These are phyloP conservation scores for Telmatherina bonti DNA, from an alignment of 2,797 vertebrate genomes.

Conservation along the genomic window DNA sequence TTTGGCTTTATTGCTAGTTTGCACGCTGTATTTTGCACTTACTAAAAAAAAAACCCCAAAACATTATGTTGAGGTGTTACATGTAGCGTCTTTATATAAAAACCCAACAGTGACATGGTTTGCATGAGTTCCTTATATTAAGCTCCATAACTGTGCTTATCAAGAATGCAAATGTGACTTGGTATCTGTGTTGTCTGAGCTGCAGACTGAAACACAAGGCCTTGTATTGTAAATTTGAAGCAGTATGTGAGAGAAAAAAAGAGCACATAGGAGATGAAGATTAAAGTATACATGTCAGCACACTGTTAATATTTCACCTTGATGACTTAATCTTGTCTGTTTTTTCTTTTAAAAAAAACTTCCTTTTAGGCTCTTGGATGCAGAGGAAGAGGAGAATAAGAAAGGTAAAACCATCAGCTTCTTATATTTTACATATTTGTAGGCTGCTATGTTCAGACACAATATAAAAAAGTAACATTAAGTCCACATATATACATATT, in stretches of 20 bases:
- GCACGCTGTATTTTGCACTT: neutral
- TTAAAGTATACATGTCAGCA: neutral
- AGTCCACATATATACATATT: neutral
- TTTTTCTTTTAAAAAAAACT: neutral
- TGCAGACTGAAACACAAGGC: conserved; percentile 28
- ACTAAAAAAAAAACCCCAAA: neutral
- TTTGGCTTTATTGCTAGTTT: neutral
- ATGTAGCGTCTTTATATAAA: conserved; percentile 35
- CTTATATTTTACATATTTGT: neutral
- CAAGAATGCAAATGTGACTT: conserved; percentile 56
- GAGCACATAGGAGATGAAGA: neutral
- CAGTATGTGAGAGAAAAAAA: conserved; percentile 20
- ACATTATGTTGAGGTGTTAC: neutral
- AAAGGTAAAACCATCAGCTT: conserved; percentile 68
- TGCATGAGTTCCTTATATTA: conserved; percentile 53
- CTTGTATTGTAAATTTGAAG: neutral
- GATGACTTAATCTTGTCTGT: conserved; percentile 36
- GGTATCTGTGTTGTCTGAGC: conserved; percentile 21
- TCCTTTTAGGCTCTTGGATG: conserved; percentile 62
- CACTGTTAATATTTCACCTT: conserved; percentile 24
- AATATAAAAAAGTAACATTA: neutral
- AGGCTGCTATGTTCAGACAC: too few relatives aligned
- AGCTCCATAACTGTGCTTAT: conserved; percentile 30
- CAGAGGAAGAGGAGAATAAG: conserved; percentile 63
- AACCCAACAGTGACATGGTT: conserved; percentile 18